Conservation (phyloP, 2,113 vertebrate genomes). For the Noctilio leporinus region DNA sequence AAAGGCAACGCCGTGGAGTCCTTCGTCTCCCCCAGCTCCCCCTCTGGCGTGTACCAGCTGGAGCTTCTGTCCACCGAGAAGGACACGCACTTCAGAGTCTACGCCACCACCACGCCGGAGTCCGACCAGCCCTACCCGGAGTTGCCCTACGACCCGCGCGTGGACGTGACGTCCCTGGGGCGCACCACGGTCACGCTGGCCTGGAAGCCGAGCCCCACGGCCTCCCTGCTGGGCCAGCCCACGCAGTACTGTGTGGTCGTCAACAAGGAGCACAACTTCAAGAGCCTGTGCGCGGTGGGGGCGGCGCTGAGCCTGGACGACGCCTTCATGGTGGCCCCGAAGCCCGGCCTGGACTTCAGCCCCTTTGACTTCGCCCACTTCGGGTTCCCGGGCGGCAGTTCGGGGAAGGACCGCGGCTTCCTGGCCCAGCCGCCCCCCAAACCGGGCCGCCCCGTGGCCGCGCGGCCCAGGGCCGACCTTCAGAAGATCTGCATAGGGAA, state of each 20-base stretch:
- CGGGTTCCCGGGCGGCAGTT: conserved; percentile 87
- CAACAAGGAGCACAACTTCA: conserved; percentile 98
- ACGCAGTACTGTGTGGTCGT: conserved; percentile 95
- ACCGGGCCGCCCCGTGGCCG: conserved; percentile 77
- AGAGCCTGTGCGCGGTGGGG: conserved; percentile 95
- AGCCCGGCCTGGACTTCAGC: conserved; percentile 94
- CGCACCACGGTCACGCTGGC: conserved; percentile 92
- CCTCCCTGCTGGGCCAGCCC: conserved; percentile 88
- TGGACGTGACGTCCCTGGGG: conserved; percentile 93
- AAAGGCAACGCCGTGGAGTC: conserved; percentile 97
- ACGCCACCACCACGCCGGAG: conserved; percentile 94
- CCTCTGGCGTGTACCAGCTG: conserved; percentile 93
- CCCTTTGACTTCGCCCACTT: conserved; percentile 97
- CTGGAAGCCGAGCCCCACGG: conserved; percentile 95
- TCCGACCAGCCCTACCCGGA: conserved; percentile 96
- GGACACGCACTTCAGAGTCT: conserved; percentile 95
- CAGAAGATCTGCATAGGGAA: conserved; percentile 92
- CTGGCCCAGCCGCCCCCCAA: conserved; percentile 76
- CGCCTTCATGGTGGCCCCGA: conserved; percentile 91
- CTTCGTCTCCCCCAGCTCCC: conserved; percentile 89
- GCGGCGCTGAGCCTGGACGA: conserved; percentile 89
- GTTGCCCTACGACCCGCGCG: conserved; percentile 92
- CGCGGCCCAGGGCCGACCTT: conserved; percentile 86
- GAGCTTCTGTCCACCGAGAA: conserved; percentile 98
- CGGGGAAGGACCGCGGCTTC: conserved; percentile 83